Evolutionary conservation across 2,888 invertebrate genomes (phyloP), one percentile per base, ranked within the genome.

Genomic region (Cryptophagus acutangulus): DNA sequence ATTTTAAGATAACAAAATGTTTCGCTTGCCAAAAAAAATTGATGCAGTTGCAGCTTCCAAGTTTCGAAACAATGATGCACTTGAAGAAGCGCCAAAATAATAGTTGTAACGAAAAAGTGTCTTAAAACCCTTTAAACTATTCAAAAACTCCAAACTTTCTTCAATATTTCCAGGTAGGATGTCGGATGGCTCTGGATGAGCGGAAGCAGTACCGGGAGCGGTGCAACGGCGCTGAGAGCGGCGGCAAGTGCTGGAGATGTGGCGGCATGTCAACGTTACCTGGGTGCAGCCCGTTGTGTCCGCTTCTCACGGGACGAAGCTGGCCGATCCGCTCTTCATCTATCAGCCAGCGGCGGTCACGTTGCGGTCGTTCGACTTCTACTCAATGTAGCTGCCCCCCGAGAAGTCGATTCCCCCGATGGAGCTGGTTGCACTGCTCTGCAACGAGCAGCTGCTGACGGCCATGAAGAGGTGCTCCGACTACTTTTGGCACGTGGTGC

Each of bases 391-490:
- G 67, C 67, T 46, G 67, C 69, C 46, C 65, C 71, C 67, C 72
- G 69, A 63, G 69, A 71, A 49, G 63, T 76, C 68, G 78, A 77
- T 71, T 66, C 62, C 20, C 61, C 67, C 12, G 70, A 70, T 45
- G 66, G 68, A 54, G 76, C 81, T 59, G 83, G 87, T 50, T 79
- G 84, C 72, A 82, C 84, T 62, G 78, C 87, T 59, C 62, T 85
- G 54, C 87, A 88, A 65, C 76, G 84, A 60, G 87, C 89, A 50
- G 82, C 88, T 53, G 84, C 87, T 56, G 87, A 88, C 65, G 91
- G 90, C 52, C 84, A 87, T 68, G 74, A 81, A 58, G 82, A 84
- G 55, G 80, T 86, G 54, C 80, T 85, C 47, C 74, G 78, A 54
- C 68, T 85, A 49, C 74, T 90, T 59, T 71, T 84, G 50, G 79